A percentile compares a stretch with the other conserved stretches of the same genome.
Evolutionary conservation across 2,797 vertebrate genomes (phyloP).

Genomic region (Lophotriccus pileatus): DNA sequence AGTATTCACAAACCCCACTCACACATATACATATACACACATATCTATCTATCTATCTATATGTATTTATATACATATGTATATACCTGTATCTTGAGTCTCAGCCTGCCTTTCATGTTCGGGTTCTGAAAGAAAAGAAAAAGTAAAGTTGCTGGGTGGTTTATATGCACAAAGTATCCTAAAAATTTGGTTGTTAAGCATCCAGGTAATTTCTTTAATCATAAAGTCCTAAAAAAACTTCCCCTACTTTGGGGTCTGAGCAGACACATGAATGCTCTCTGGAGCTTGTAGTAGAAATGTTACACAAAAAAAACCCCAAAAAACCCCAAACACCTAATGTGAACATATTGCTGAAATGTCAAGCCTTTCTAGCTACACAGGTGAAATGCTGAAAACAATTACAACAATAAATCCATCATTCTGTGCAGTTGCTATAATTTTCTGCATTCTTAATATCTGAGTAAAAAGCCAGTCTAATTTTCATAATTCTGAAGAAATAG

Average conservation of each 20-base stretch:
- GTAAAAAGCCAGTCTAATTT: background rate
- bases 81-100: conserved; percentile 16
- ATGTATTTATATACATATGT: too few species aligned
- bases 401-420: background rate
- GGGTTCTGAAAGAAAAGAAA: conserved; percentile 29
- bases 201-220: background rate
- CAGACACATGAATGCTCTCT: background rate
- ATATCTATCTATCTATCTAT: too few species aligned
- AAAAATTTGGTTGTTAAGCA: background rate
- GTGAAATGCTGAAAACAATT: background rate
- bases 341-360: background rate
- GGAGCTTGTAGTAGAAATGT: background rate
- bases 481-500: background rate
- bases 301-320: background rate
- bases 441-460: background rate
- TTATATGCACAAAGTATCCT: background rate
- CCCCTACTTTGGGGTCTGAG: background rate
- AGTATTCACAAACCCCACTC: background rate
- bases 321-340: background rate
- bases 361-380: background rate
- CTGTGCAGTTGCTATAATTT: background rate
- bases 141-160: background rate
- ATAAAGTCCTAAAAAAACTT: background rate
- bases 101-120: conserved; percentile 7
- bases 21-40: background rate